These are phyloP conservation scores for Leucophenga maculata DNA, from an alignment of 2,888 invertebrate species.

Conservation along the genomic window DNA sequence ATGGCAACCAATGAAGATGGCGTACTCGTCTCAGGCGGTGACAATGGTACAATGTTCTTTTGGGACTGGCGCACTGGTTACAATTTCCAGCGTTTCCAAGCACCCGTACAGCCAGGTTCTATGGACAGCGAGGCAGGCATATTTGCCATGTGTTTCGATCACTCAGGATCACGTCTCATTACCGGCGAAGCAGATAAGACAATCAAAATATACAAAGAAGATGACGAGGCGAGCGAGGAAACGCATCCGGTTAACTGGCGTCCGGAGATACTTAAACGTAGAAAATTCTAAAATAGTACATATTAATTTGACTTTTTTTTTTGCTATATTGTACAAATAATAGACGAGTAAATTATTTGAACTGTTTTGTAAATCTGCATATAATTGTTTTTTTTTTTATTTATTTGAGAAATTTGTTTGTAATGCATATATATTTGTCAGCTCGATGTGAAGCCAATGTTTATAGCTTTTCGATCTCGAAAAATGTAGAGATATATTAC, in stretches of 20 bases:
- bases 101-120: conserved; percentile 97
- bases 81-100: conserved; percentile 94
- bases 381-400: too few relatives aligned
- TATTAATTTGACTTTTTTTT: background rate
- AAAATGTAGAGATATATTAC: too few relatives aligned
- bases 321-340: background rate
- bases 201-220: conserved; percentile 98
- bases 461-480: too few relatives aligned
- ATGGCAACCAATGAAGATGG: conserved; percentile 95
- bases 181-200: conserved; percentile 99
- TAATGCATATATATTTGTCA: too few relatives aligned
- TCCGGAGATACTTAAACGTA: conserved; percentile 93
- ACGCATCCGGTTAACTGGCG: conserved; percentile 97
- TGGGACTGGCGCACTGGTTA: conserved; percentile 99
- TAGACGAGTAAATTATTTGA: too few relatives aligned
- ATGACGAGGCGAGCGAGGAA: conserved; percentile 96
- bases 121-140: conserved; percentile 99
- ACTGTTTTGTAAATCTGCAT: too few relatives aligned
- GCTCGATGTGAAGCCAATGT: too few relatives aligned
- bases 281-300: conserved; percentile 81
- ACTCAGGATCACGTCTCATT: conserved; percentile 93
- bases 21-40: conserved; percentile 97
- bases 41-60: conserved; percentile 96
- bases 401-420: too few relatives aligned
- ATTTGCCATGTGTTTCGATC: conserved; percentile 95